Percentiles rank a stretch among this genome's conserved stretches.
Evolutionary conservation across 2,113 vertebrate species (phyloP).

Genomic region (Poeciliopsis occidentalis): DNA sequence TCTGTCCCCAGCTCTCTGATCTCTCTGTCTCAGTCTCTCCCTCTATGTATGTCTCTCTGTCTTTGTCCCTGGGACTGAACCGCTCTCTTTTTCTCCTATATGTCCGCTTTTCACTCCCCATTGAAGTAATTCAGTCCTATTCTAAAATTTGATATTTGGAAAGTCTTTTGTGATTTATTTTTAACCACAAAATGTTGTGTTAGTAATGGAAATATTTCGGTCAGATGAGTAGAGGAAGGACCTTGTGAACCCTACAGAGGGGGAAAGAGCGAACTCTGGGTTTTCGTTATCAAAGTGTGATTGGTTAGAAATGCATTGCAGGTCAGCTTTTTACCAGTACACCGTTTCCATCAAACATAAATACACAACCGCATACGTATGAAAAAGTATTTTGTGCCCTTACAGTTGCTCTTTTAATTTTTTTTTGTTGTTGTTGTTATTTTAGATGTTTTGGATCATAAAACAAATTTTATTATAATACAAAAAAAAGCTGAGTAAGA

Average conservation of each 20-base stretch:
- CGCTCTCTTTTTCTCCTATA: constrained; percentile 24
- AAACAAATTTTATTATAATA: neutral
- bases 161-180: constrained; percentile 26
- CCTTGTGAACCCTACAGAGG: constrained; percentile 14
- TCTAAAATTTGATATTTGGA: constrained; percentile 32
- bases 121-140: constrained; percentile 21
- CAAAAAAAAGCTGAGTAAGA: neutral
- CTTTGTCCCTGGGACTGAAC: constrained; percentile 54
- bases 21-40: constrained; percentile 58
- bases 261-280: constrained; percentile 17
- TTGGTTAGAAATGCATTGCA: constrained; percentile 20
- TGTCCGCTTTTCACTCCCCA: neutral
- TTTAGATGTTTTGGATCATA: neutral
- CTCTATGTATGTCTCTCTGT: constrained; percentile 60
- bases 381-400: neutral
- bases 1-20: constrained; percentile 67
- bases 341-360: constrained; percentile 15
- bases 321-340: constrained; percentile 1
- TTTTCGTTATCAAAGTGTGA: constrained; percentile 30
- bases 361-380: neutral
- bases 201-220: constrained; percentile 28
- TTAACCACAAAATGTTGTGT: neutral
- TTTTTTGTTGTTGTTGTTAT: neutral
- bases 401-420: neutral
- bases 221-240: constrained; percentile 16